phyloP scores from a whole-genome alignment of 2,797 vertebrate species.

The Perodicticus potto region DNA sequence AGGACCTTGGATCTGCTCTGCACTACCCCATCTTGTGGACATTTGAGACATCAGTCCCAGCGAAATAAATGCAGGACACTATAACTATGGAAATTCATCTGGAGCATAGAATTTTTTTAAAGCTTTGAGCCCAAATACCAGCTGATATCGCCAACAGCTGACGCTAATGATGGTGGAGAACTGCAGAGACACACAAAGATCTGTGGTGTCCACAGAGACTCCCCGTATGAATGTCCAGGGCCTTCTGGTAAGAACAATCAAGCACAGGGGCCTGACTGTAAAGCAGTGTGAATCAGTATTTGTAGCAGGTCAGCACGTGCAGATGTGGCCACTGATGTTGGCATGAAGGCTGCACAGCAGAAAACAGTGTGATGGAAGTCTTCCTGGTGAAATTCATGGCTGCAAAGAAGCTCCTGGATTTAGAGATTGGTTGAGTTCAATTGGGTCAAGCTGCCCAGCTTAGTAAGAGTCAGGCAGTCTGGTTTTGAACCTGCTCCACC shows the following conservation, averaged over 20 bases:
- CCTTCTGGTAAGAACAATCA: slow-evolving; percentile 57
- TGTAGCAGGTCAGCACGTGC: neutral
- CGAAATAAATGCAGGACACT: neutral
- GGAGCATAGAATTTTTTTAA: slow-evolving; percentile 22
- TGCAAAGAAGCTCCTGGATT: neutral
- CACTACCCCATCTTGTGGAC: neutral
- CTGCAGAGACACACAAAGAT: slow-evolving; percentile 69
- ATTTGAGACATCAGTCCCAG: neutral
- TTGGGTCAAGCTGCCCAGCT: neutral
- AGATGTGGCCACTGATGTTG: neutral
- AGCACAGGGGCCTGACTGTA: slow-evolving; percentile 24
- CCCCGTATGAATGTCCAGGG: slow-evolving; percentile 75
- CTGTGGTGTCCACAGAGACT: slow-evolving; percentile 57
- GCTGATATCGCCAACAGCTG: slow-evolving; percentile 55
- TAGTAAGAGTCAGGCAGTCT: neutral
- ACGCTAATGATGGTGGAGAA: slow-evolving; percentile 64
- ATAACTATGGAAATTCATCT: neutral
- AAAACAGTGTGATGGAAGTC: neutral
- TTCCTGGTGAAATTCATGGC: neutral
- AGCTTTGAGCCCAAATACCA: neutral
- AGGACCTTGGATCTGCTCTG: neutral
- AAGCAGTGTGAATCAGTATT: slow-evolving; percentile 23
- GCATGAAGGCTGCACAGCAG: neutral
- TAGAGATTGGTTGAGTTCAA: neutral
- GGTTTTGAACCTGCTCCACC: neutral